Conservation (phyloP, 2,113 vertebrate genomes). For the Etheostoma cragini region DNA sequence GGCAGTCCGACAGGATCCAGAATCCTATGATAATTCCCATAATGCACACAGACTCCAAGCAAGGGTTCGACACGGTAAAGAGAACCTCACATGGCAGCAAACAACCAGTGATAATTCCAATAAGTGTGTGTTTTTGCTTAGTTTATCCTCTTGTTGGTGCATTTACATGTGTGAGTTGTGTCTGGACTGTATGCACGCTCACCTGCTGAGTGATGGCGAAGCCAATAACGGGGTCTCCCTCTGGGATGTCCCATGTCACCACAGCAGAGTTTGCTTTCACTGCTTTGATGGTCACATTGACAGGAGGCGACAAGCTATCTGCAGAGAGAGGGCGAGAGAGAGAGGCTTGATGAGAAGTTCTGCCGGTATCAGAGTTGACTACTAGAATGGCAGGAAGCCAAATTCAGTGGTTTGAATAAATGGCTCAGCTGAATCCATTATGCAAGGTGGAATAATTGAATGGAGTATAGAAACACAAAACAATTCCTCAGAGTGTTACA, state of each 20-base stretch:
- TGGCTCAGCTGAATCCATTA: constrained; percentile 36
- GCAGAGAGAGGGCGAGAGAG: constrained; percentile 47
- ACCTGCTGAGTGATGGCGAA: constrained; percentile 98
- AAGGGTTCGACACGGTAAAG: not conserved
- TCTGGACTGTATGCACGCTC: constrained; percentile 17
- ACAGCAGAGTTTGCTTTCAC: constrained; percentile 94
- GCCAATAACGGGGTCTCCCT: constrained; percentile 94
- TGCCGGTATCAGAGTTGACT: not conserved
- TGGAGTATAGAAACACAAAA: constrained; percentile 2
- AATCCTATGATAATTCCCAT: constrained; percentile 30
- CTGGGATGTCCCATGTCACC: constrained; percentile 97
- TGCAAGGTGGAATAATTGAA: constrained; percentile 14
- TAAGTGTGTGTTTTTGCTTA: constrained; percentile 9
- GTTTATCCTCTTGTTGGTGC: not conserved
- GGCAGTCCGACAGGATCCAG: constrained; percentile 5
- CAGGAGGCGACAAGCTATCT: constrained; percentile 94
- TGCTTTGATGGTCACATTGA: constrained; percentile 94
- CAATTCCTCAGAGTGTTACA: not conserved
- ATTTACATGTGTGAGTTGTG: not conserved
- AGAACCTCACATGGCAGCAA: constrained; percentile 32
- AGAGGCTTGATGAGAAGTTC: constrained; percentile 13
- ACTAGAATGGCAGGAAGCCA: not conserved
- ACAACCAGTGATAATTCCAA: constrained; percentile 33
- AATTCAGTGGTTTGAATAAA: constrained; percentile 27
- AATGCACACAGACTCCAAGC: constrained; percentile 39